These are phyloP conservation scores for Drosophila elegans DNA, from an alignment of 1,140 invertebrate species.

Conservation along the genomic window DNA sequence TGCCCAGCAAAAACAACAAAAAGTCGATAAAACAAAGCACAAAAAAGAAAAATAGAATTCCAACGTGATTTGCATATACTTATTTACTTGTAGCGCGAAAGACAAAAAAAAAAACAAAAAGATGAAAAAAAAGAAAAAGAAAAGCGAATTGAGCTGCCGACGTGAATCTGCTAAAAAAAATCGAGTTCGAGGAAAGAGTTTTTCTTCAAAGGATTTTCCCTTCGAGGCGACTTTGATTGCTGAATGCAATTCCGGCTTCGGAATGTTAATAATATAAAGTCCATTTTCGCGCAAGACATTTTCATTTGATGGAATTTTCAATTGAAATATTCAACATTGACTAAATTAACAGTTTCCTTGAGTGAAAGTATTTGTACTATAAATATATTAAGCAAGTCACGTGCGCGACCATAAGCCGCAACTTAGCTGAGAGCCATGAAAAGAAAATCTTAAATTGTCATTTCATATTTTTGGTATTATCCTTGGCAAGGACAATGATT, in stretches of 20 bases:
- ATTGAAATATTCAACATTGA: conserved; percentile 5
- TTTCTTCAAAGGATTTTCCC: conserved; percentile 11
- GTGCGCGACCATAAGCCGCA: conserved; percentile 24
- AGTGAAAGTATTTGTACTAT: not conserved
- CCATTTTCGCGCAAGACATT: not conserved
- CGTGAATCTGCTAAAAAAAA: conserved; percentile 31
- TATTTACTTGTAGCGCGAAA: conserved; percentile 56
- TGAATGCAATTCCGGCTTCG: conserved; percentile 6
- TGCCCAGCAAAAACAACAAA: conserved; percentile 21
- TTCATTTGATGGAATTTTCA: conserved; percentile 7
- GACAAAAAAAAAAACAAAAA: conserved; percentile 30
- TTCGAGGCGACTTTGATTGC: conserved; percentile 12
- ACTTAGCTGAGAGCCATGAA: conserved; percentile 39
- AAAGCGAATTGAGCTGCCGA: conserved; percentile 57
- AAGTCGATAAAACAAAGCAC: conserved; percentile 20
- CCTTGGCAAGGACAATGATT: conserved; percentile 27
- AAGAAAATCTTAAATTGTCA: conserved; percentile 65
- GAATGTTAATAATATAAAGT: conserved; percentile 1
- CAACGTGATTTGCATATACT: conserved; percentile 81
- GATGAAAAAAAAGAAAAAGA: conserved; percentile 3
- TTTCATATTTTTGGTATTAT: conserved; percentile 59
- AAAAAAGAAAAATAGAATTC: conserved; percentile 46
- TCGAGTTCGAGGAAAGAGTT: conserved; percentile 2
- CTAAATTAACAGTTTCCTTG: conserved; percentile 13
- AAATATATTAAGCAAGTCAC: conserved; percentile 38